Percentiles rank a stretch among this genome's conserved stretches.
Evolutionary conservation across 1,140 invertebrate genomes (phyloP).

Genomic region (Drosophila mayri): DNA sequence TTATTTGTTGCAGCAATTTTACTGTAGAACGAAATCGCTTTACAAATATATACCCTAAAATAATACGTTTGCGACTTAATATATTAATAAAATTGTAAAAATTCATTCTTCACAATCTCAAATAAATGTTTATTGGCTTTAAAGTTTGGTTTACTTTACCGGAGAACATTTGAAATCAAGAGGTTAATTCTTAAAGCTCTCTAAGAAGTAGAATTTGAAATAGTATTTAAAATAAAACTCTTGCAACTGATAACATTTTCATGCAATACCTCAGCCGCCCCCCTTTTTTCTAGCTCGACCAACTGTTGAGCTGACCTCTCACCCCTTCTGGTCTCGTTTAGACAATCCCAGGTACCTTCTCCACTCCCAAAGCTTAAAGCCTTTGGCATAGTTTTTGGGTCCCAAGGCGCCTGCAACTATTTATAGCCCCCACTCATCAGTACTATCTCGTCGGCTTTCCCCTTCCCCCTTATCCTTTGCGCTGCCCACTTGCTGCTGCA

Average conservation of each 20-base stretch:
- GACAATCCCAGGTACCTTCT: slow-evolving; percentile 14
- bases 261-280: neutral
- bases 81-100: neutral
- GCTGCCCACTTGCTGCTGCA: slow-evolving; percentile 55
- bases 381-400: slow-evolving; percentile 68
- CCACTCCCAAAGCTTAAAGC: slow-evolving; percentile 39
- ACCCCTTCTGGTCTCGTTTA: neutral
- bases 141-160: neutral
- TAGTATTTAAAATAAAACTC: neutral
- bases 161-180: neutral
- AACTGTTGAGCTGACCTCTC: slow-evolving; percentile 45
- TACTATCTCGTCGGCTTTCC: neutral
- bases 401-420: slow-evolving; percentile 70
- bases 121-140: neutral
- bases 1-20: too few relatives aligned
- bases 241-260: neutral
- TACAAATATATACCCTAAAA: neutral
- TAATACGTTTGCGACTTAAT: neutral
- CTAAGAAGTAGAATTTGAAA: neutral
- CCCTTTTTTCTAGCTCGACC: slow-evolving; percentile 4
- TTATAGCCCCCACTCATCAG: slow-evolving; percentile 57
- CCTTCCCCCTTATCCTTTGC: neutral
- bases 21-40: too few relatives aligned
- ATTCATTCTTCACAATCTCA: neutral
- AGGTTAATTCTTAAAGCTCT: neutral